Conservation (phyloP, 2,888 invertebrate species). For the Punctoribates punctum region DNA sequence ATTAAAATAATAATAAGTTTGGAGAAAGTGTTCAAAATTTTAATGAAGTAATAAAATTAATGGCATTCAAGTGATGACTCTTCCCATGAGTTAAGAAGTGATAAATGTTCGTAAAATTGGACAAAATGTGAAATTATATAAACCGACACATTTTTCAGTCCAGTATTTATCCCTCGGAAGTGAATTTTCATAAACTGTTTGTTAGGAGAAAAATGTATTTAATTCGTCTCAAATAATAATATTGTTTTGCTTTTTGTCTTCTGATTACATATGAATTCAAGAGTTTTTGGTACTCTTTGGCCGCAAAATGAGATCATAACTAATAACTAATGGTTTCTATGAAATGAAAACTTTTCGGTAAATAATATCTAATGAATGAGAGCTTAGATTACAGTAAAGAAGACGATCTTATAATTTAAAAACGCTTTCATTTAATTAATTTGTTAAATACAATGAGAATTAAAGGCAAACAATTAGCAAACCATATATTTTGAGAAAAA, state of each 20-base stretch:
- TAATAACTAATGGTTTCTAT: background rate
- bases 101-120: too few species aligned
- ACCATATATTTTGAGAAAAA: background rate
- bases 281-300: background rate
- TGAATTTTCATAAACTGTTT: background rate
- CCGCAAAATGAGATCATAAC: background rate
- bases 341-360: background rate
- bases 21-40: too few species aligned
- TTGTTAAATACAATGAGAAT: background rate
- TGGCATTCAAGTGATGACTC: too few species aligned
- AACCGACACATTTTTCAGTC: background rate
- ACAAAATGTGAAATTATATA: too few species aligned
- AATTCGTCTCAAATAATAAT: too few species aligned
- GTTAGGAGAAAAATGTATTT: background rate
- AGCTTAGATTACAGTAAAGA: background rate
- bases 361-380: background rate
- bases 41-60: background rate
- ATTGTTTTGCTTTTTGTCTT: background rate
- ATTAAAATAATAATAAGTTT: too few species aligned
- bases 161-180: constrained; percentile 1
- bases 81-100: too few species aligned
- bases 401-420: background rate
- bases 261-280: background rate
- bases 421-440: constrained; percentile 10
- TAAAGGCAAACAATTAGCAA: background rate